phyloP scores from a whole-genome alignment of 2,113 vertebrate genomes.

The Excalfactoria chinensis region DNA sequence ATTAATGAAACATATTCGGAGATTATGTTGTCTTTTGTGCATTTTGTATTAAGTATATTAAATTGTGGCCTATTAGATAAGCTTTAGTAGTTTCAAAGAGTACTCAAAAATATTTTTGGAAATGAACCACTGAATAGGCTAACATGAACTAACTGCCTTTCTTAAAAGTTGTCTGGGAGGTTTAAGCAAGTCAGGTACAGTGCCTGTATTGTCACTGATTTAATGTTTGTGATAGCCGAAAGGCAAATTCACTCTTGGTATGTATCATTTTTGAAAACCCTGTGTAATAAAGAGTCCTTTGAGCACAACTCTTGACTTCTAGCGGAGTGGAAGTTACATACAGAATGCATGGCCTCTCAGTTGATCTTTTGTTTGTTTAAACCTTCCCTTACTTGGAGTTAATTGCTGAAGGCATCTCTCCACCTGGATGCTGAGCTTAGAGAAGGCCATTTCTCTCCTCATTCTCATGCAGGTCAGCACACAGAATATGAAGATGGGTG shows the following conservation, averaged over 20 bases:
- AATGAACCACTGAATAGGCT: background rate
- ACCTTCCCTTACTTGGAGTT: conserved; percentile 53
- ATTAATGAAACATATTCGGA: background rate
- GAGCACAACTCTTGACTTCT: conserved; percentile 78
- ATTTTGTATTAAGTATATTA: background rate
- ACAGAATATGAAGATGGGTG: conserved; percentile 98
- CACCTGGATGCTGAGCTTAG: conserved; percentile 48
- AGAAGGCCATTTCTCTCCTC: conserved; percentile 54
- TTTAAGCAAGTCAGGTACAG: conserved; percentile 34
- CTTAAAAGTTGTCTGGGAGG: conserved; percentile 3
- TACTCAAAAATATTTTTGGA: background rate
- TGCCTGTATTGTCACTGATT: conserved; percentile 50
- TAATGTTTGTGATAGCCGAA: conserved; percentile 60
- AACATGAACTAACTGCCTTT: conserved; percentile 10
- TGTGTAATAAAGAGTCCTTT: conserved; percentile 78
- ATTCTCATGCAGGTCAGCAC: conserved; percentile 88
- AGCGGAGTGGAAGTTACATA: conserved; percentile 73
- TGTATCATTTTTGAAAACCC: conserved; percentile 21
- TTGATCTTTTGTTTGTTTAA: conserved; percentile 58
- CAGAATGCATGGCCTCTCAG: conserved; percentile 75
- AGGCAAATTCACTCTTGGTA: conserved; percentile 69
- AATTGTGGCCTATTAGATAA: background rate
- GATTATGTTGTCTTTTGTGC: background rate
- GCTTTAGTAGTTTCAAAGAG: background rate
- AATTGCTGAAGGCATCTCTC: conserved; percentile 39